phyloP scores from a whole-genome alignment of 2,113 vertebrate species.

The Rhinichthys klamathensis region DNA sequence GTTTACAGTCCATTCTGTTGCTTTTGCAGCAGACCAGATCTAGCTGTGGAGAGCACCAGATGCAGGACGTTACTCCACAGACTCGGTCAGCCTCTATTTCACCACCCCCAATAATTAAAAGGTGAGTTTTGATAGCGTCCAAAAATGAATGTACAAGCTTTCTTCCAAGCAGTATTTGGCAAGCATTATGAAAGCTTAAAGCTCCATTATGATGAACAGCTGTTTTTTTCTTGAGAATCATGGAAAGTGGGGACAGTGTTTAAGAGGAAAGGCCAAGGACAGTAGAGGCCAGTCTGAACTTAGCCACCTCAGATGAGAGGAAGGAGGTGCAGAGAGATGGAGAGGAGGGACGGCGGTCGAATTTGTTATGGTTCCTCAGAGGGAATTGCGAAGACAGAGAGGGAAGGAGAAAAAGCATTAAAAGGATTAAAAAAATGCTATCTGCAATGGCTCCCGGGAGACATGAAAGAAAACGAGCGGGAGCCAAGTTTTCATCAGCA shows the following conservation, averaged over 20 bases:
- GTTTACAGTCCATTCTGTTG: constrained; percentile 50
- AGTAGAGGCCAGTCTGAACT: constrained; percentile 45
- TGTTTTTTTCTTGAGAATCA: constrained; percentile 11
- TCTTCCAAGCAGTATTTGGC: constrained; percentile 22
- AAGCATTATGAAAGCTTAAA: not conserved
- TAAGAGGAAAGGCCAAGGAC: constrained; percentile 49
- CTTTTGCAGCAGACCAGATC: constrained; percentile 48
- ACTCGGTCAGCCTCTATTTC: constrained; percentile 44
- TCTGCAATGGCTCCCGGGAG: constrained; percentile 54
- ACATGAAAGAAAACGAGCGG: not conserved
- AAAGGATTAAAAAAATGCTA: constrained; percentile 55
- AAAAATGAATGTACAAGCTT: constrained; percentile 24
- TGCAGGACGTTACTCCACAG: constrained; percentile 23
- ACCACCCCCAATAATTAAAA: constrained; percentile 3
- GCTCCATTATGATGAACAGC: not conserved
- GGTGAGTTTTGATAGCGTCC: constrained; percentile 17
- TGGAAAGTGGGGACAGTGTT: constrained; percentile 40
- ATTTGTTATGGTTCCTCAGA: constrained; percentile 58
- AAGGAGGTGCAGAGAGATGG: constrained; percentile 13
- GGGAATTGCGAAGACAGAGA: constrained; percentile 10
- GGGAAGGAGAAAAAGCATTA: constrained; percentile 47
- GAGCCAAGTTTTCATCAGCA: constrained; percentile 61
- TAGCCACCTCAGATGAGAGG: constrained; percentile 35
- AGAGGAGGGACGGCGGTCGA: constrained; percentile 38
- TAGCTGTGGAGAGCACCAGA: constrained; percentile 44